Evolutionary conservation across 2,797 vertebrate species (phyloP).

Genomic region (Thaleichthys pacificus): DNA sequence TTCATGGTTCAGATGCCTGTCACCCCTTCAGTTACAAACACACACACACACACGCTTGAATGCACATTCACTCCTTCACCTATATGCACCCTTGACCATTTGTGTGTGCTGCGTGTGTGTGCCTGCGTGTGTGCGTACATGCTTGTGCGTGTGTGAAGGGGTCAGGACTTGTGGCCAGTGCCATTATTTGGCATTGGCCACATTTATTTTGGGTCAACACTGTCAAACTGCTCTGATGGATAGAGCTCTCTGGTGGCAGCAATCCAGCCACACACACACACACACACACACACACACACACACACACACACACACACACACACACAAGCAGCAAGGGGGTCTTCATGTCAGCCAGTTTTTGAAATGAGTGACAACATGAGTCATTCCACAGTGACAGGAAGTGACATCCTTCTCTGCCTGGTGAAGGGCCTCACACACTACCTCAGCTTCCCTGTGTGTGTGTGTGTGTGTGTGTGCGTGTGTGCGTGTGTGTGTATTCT

Average conservation of each 20-base stretch:
- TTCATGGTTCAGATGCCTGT: constrained; percentile 46
- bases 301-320: constrained; percentile 26
- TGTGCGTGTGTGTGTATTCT: background rate
- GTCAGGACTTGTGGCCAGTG: constrained; percentile 43
- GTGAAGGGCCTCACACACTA: background rate
- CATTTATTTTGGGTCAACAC: constrained; percentile 53
- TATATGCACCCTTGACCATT: constrained; percentile 33
- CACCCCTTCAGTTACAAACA: constrained; percentile 32
- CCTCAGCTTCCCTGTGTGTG: background rate
- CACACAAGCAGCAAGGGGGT: background rate
- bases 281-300: constrained; percentile 12
- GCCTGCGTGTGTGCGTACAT: too few relatives aligned
- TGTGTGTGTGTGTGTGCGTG: background rate
- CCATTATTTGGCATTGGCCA: constrained; percentile 32
- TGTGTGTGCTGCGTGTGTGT: too few relatives aligned
- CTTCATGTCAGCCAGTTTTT: background rate
- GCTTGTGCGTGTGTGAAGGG: constrained; percentile 29
- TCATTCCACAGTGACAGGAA: background rate
- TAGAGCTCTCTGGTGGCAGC: constrained; percentile 30
- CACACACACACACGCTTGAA: background rate
- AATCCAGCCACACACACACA: constrained; percentile 22
- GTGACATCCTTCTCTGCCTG: background rate
- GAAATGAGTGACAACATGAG: constrained; percentile 9
- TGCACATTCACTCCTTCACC: constrained; percentile 13
- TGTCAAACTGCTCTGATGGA: constrained; percentile 54